phyloP scores from a whole-genome alignment of 2,797 vertebrate species.

The Chromis chromis region DNA sequence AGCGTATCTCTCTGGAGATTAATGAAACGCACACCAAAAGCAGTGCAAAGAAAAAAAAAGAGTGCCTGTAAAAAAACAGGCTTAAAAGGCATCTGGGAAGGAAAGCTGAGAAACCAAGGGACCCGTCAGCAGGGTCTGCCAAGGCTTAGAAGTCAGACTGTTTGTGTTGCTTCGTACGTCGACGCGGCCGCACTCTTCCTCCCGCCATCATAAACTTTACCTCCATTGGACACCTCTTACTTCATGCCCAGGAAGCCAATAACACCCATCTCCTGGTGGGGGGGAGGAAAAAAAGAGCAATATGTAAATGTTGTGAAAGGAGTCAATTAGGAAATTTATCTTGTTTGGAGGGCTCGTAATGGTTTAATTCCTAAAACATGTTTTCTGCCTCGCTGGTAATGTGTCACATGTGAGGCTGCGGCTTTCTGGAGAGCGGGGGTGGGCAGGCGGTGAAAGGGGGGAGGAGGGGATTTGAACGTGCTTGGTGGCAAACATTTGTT shows the following conservation, averaged over 20 bases:
- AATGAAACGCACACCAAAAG: slow-evolving; percentile 72
- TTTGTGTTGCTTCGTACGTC: slow-evolving; percentile 80
- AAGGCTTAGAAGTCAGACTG: slow-evolving; percentile 77
- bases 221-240: slow-evolving; percentile 47
- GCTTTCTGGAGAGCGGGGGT: slow-evolving; percentile 67
- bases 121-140: slow-evolving; percentile 69
- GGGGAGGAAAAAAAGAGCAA: slow-evolving; percentile 35
- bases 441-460: slow-evolving; percentile 22
- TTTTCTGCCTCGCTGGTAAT: slow-evolving; percentile 77
- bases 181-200: slow-evolving; percentile 64
- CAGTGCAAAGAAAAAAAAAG: slow-evolving; percentile 44
- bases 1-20: slow-evolving; percentile 56
- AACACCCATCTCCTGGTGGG: slow-evolving; percentile 16
- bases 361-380: slow-evolving; percentile 87
- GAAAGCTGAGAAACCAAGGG: slow-evolving; percentile 81
- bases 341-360: slow-evolving; percentile 81
- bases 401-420: slow-evolving; percentile 81
- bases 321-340: slow-evolving; percentile 84
- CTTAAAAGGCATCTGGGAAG: slow-evolving; percentile 80
- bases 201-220: slow-evolving; percentile 57
- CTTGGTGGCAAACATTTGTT: slow-evolving; percentile 88
- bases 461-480: slow-evolving; percentile 74
- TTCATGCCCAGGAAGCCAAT: slow-evolving; percentile 55
- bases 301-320: slow-evolving; percentile 86
- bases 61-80: slow-evolving; percentile 62